Conservation (phyloP, 1,140 invertebrate species). For the Leptonema lineaticorne region DNA sequence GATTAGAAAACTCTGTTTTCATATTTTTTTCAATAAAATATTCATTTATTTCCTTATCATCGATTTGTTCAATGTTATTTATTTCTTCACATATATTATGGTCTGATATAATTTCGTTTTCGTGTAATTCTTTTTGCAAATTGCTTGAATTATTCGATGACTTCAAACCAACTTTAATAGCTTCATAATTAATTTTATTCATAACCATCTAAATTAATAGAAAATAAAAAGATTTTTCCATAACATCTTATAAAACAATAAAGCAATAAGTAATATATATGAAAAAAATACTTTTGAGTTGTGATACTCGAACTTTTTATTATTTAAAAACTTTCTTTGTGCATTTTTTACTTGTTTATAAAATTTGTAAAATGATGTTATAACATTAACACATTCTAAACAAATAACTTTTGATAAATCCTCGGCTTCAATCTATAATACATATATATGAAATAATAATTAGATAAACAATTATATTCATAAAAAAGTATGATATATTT, state of each 20-base stretch:
- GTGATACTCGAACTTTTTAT: too few relatives aligned
- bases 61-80: background rate
- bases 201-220: background rate
- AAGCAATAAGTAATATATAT: background rate
- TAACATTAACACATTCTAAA: slow-evolving; percentile 6
- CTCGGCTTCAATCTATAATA: slow-evolving; percentile 16
- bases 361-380: slow-evolving; percentile 20
- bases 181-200: background rate
- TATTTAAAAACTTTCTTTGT: slow-evolving; percentile 1
- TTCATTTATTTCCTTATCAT: background rate
- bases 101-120: background rate
- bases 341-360: background rate
- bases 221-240: background rate
- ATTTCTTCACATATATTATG: background rate
- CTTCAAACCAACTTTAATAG: background rate
- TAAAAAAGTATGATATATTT: background rate
- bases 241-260: background rate
- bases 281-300: too few relatives aligned
- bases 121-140: background rate
- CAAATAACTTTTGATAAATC: slow-evolving; percentile 20
- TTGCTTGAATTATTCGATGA: background rate
- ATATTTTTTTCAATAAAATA: too few relatives aligned
- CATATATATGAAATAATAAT: background rate
- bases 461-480: background rate
- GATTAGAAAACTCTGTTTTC: too few relatives aligned